Evolutionary conservation across 1,140 invertebrate genomes (phyloP).

Genomic region (Drosophila trapezifrons): DNA sequence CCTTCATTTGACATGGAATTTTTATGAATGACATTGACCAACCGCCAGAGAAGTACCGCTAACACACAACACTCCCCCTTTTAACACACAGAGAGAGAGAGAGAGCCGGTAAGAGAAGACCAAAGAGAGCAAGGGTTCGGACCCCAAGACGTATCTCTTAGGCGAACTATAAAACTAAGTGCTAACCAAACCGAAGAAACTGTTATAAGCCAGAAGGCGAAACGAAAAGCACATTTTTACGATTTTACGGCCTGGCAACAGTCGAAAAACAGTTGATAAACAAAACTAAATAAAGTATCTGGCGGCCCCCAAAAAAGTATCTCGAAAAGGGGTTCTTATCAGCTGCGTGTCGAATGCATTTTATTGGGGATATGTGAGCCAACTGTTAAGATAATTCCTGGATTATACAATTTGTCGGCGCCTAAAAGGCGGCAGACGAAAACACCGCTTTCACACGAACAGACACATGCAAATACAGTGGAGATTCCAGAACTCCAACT

Average conservation of each 20-base stretch:
- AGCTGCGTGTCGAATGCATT: slow-evolving; percentile 42
- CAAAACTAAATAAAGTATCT: slow-evolving; percentile 49
- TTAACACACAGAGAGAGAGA: slow-evolving; percentile 2
- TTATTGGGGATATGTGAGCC: slow-evolving; percentile 36
- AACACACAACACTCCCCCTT: slow-evolving; percentile 28
- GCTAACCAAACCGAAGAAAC: slow-evolving; percentile 43
- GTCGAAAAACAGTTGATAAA: slow-evolving; percentile 48
- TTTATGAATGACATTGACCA: slow-evolving; percentile 81
- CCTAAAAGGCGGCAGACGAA: slow-evolving; percentile 76
- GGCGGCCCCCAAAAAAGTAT: slow-evolving; percentile 18
- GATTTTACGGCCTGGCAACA: slow-evolving; percentile 53
- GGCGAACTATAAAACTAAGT: slow-evolving; percentile 19
- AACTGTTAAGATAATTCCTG: slow-evolving; percentile 46
- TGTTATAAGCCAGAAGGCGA: slow-evolving; percentile 55
- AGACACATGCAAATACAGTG: slow-evolving; percentile 16
- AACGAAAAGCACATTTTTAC: slow-evolving; percentile 43
- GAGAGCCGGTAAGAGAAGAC: neutral
- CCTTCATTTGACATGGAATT: slow-evolving; percentile 61
- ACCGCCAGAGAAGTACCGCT: slow-evolving; percentile 32
- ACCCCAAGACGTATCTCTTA: slow-evolving; percentile 33
- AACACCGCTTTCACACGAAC: slow-evolving; percentile 32
- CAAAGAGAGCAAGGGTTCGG: slow-evolving; percentile 11
- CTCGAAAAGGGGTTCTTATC: slow-evolving; percentile 44
- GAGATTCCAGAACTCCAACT: neutral
- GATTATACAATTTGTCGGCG: slow-evolving; percentile 58